Percentiles rank a stretch among this genome's conserved stretches.
These are phyloP conservation scores for Distichodus sexfasciatus DNA, from an alignment of 2,797 vertebrate genomes.

Conservation along the genomic window DNA sequence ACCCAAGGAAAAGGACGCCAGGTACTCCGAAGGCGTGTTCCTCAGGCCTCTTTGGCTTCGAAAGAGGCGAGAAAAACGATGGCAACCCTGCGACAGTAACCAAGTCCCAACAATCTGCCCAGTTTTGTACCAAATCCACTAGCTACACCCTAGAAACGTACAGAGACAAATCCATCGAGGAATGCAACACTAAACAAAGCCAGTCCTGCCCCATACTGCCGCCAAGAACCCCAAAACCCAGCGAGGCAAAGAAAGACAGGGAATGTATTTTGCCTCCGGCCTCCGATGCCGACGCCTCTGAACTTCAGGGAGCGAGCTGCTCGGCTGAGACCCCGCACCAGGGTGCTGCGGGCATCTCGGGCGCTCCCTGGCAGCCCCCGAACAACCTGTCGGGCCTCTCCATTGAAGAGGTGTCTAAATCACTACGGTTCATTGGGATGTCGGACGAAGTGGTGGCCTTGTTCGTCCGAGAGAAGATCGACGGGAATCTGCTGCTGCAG, in stretches of 20 bases:
- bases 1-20: constrained; percentile 89
- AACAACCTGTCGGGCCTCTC: constrained; percentile 87
- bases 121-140: constrained; percentile 85
- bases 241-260: constrained; percentile 63
- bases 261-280: constrained; percentile 52
- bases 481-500: constrained; percentile 93
- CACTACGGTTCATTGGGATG: constrained; percentile 91
- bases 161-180: constrained; percentile 76
- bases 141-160: constrained; percentile 88
- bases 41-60: constrained; percentile 82
- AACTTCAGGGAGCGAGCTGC: constrained; percentile 66
- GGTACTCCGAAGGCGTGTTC: constrained; percentile 84
- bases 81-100: constrained; percentile 57
- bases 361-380: constrained; percentile 56
- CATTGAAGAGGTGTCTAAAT: constrained; percentile 92
- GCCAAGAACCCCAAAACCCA: constrained; percentile 83
- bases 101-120: constrained; percentile 60
- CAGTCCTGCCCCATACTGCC: constrained; percentile 91
- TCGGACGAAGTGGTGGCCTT: constrained; percentile 87
- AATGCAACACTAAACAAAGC: constrained; percentile 82
- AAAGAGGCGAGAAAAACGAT: constrained; percentile 60
- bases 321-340: constrained; percentile 70
- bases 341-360: constrained; percentile 42
- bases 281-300: constrained; percentile 60
- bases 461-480: constrained; percentile 93